Evolutionary conservation across 23 tunicate species (phyloP), one percentile per base, ranked within the genome.

Genomic region (Halocynthia aurantium): DNA sequence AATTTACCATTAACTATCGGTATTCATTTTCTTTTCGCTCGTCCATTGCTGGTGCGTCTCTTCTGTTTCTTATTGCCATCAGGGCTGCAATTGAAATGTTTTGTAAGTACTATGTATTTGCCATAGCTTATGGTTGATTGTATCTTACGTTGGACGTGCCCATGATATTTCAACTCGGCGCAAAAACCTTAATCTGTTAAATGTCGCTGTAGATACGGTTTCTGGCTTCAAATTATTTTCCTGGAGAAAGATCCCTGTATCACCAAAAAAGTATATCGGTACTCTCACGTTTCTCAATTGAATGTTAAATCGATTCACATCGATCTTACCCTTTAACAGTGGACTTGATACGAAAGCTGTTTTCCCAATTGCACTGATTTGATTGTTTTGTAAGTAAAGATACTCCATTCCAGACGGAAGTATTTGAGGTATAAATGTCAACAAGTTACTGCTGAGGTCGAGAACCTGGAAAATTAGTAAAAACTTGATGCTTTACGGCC

Each of bases 351-450:
- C 18, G 62, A 84, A 84, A 56, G 88, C 66, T 5, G 60, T 55
- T 52, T 67, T 56, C 2, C 84, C 40, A 52, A 84, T 84, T 8
- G 15, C 21, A 40, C 13, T 22, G 22, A 84, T 64, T 54, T 67
- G 56, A 70, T 84, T 84, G 62, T 69, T 55, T 8, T 56, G 52
- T 55, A 84, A 64, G 57, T 76, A 20, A 0, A 84, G 57, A 53
- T 71, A 67, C 21, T 84, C 88, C 10, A 84, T 22, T 55, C 69
- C 77, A 7, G 81, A 76, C 18, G 88, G 82, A 6, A 84, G 44
- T 8, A 50, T 15, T 6, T 40, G 52, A 0, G 88, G 88, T 13
- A 84, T 22, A 7, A 17, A 13, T 8, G 60, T 62, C 17, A 84
- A 70, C 44, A 66, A 49, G 50, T 84, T 84, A n/a, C 60, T 51